A percentile compares a stretch with the other conserved stretches of the same genome.
phyloP scores from a whole-genome alignment of 2,888 invertebrate species.

The Alsophila aescularia region DNA sequence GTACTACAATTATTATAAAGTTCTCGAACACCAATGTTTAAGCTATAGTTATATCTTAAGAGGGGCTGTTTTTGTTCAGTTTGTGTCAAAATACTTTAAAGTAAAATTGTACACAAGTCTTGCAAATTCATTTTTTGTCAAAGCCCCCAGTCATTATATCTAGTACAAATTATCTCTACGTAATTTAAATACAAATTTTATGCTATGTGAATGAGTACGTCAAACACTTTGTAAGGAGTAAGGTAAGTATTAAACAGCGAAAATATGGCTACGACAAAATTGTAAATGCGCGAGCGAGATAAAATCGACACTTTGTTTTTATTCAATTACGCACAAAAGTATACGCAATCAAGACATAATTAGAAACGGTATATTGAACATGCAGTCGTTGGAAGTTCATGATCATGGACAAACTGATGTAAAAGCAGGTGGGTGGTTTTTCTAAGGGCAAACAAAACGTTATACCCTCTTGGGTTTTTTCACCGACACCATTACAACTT shows the following conservation, averaged over 20 bases:
- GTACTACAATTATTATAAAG: too few relatives aligned
- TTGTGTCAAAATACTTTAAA: not conserved
- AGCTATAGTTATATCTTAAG: constrained; percentile 8
- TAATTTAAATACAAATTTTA: constrained; percentile 24
- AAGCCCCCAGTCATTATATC: constrained; percentile 25
- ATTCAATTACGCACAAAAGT: not conserved
- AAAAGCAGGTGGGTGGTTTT: too few relatives aligned
- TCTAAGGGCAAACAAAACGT: too few relatives aligned
- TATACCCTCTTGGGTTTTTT: too few relatives aligned
- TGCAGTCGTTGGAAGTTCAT: too few relatives aligned
- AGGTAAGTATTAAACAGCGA: constrained; percentile 8
- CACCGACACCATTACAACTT: too few relatives aligned
- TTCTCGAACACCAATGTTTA: constrained; percentile 17
- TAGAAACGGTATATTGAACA: too few relatives aligned
- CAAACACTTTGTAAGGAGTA: constrained; percentile 12
- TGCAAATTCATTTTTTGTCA: constrained; percentile 6
- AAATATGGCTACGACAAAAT: constrained; percentile 5
- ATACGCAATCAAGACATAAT: too few relatives aligned
- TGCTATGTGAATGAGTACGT: constrained; percentile 20
- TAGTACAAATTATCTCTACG: constrained; percentile 26
- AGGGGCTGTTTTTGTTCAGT: constrained; percentile 5
- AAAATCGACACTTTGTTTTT: not conserved
- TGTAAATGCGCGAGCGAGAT: constrained; percentile 2
- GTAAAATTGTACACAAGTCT: constrained; percentile 7
- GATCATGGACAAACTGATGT: too few relatives aligned